Evolutionary conservation across 2,888 invertebrate genomes (phyloP), one percentile per base, ranked within the genome.

Genomic region (Lasioglossum vierecki): DNA sequence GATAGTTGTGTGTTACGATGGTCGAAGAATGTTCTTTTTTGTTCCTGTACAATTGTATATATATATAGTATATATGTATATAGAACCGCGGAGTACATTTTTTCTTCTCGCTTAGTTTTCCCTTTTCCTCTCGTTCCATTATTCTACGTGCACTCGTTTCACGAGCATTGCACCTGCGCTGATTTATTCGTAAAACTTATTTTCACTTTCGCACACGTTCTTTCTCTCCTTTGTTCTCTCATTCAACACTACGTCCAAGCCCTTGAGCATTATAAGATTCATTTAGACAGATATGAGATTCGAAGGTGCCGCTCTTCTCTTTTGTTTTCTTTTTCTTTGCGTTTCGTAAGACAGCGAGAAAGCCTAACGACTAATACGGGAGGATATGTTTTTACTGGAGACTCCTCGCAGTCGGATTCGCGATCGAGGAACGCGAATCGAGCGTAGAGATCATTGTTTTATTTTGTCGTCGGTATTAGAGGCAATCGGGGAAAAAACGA

Each of bases 241-340:
- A 84, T 82, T 85, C 88, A 85, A 91, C 89, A 89, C 90, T 84
- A 88, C 89, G 88, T 91, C 90, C 90, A 90, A 91, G 92, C 91
- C 88, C 85, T 93, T 92, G 93, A 93, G 92, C 93, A 92, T 93
- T 88, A 72, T 88, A 85, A 88, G 84, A 83, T 88, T 87, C 84
- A 86, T 88, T 82, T 85, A 81, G 70, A 66, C 79, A 72, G 46
- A 75, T 88, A 44, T 79, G 81, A 77, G 76, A 76, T 80, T 83
- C 82, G 85, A 88, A 82, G 78, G 39, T 84, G 80, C 81, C 80
- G 80, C 49, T 44, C 35, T 76, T 53, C 30, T 30, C 30, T 30
- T 30, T 30, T 30, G 30, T 30, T 13, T 73, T 35, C 2, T 35
- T 35, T 1, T 35, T 35, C n/a, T 3, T 53, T 30, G 30, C 71